Evolutionary conservation across 2,888 invertebrate genomes (phyloP).

Genomic region (Lasius fuliginosus): DNA sequence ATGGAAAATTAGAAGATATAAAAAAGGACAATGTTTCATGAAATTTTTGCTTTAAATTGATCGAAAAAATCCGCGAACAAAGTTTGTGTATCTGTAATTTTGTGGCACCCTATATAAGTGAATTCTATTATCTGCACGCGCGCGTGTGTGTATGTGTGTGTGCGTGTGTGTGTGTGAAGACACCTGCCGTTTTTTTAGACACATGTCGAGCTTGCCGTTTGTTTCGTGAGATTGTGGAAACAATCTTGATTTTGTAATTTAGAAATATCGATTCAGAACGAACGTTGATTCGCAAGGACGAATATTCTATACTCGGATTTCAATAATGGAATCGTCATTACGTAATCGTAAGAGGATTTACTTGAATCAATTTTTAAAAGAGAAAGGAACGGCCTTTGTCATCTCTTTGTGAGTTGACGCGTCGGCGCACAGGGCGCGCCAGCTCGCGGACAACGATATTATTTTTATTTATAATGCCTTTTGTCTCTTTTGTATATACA

Average conservation of each 20-base stretch:
- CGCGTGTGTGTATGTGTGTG: no score
- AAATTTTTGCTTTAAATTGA: not conserved
- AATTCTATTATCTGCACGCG: not conserved
- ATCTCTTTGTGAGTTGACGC: constrained; percentile 26
- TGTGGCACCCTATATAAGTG: not conserved
- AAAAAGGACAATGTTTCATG: not conserved
- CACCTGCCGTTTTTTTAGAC: constrained; percentile 39
- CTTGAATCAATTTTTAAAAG: constrained; percentile 12
- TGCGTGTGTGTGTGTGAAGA: not conserved
- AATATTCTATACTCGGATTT: not conserved
- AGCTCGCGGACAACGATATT: constrained; percentile 17
- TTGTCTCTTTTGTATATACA: not conserved
- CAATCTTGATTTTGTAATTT: not conserved
- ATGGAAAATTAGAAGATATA: not conserved
- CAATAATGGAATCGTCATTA: not conserved
- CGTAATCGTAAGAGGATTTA: not conserved
- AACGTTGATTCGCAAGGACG: not conserved
- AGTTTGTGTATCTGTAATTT: constrained; percentile 2
- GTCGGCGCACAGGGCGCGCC: constrained; percentile 32
- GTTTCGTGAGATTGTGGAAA: not conserved
- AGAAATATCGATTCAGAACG: not conserved
- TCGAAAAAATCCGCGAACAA: not conserved
- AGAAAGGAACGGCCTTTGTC: constrained; percentile 9
- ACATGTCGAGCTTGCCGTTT: not conserved
- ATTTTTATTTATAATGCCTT: not conserved